These are phyloP conservation scores for Gambusia holbrooki DNA, from an alignment of 2,113 vertebrate species.

Conservation along the genomic window DNA sequence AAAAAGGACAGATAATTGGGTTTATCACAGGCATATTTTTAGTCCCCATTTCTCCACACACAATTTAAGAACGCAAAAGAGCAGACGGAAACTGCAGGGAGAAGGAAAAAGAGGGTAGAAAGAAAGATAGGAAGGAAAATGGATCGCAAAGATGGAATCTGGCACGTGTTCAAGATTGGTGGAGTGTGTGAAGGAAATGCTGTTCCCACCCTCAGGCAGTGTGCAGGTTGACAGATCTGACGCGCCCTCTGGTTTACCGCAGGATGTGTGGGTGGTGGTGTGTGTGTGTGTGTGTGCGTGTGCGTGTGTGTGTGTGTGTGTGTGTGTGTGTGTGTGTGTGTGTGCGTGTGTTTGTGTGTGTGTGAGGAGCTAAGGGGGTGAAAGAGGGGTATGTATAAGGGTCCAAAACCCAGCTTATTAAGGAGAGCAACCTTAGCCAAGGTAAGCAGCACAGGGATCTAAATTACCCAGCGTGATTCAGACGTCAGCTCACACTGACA, in stretches of 20 bases:
- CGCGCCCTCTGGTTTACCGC: constrained; percentile 25
- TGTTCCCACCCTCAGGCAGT: constrained; percentile 28
- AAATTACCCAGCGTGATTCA: constrained; percentile 12
- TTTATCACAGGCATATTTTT: constrained; percentile 65
- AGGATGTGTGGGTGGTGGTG: background rate
- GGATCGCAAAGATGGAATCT: constrained; percentile 18
- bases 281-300: too few species aligned
- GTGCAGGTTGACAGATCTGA: constrained; percentile 41
- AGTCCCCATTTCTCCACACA: constrained; percentile 45
- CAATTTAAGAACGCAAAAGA: constrained; percentile 42
- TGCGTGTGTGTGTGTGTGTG: too few species aligned
- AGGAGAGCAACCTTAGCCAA: constrained; percentile 35
- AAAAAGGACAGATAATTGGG: constrained; percentile 63
- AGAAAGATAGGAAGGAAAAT: background rate
- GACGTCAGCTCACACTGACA: constrained; percentile 5
- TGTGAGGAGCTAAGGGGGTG: too few species aligned
- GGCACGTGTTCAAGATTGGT: constrained; percentile 40
- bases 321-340: too few species aligned
- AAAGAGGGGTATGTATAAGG: too few species aligned
- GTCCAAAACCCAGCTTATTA: constrained; percentile 38
- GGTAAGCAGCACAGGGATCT: constrained; percentile 2
- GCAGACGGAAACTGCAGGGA: constrained; percentile 2
- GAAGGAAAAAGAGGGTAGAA: constrained; percentile 1
- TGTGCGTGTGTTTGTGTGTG: too few species aligned
- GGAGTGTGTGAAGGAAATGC: constrained; percentile 22